Conservation (phyloP, 2,113 vertebrate species). For the Aythya baeri region DNA sequence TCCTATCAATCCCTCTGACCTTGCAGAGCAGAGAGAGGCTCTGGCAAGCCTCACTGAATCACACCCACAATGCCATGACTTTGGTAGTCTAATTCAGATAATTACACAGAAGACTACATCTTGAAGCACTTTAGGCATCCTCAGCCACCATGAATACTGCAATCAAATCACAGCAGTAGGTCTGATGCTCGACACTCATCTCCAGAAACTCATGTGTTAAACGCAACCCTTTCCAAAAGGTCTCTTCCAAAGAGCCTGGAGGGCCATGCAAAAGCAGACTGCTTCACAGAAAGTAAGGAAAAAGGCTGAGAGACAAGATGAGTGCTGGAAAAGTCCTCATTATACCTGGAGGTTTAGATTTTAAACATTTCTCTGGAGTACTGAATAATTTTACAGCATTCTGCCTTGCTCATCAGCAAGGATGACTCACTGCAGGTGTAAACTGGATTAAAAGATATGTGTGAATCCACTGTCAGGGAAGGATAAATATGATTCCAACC, state of each 20-base stretch:
- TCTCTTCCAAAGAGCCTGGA: neutral
- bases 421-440: neutral
- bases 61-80: neutral
- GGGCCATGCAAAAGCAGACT: rapidly evolving
- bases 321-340: neutral
- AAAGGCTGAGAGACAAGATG: neutral
- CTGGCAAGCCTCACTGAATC: neutral
- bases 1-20: neutral
- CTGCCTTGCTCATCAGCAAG: neutral
- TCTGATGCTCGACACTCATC: neutral
- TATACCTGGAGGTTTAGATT: neutral
- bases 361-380: neutral
- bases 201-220: neutral
- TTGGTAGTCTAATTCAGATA: neutral
- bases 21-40: neutral
- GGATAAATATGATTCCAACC: neutral
- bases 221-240: neutral
- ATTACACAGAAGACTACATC: neutral
- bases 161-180: neutral
- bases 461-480: neutral
- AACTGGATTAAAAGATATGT: neutral
- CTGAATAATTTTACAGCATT: neutral
- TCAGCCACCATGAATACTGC: neutral
- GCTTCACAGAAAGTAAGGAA: neutral
- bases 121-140: neutral